phyloP scores from a whole-genome alignment of 2,113 vertebrate genomes.

The Microtus pennsylvanicus region DNA sequence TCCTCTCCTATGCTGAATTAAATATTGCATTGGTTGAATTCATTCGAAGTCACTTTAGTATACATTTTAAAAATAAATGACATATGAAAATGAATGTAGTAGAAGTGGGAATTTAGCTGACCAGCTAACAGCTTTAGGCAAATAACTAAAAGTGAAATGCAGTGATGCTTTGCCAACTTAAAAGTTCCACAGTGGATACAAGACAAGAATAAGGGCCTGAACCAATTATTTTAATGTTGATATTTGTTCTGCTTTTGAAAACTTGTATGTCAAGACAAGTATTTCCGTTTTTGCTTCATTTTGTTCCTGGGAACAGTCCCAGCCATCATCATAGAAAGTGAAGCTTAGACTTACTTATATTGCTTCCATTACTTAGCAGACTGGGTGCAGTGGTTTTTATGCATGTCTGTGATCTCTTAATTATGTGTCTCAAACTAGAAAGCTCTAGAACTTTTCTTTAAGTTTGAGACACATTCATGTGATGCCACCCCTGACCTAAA shows the following conservation, averaged over 20 bases:
- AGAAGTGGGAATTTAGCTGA: constrained; percentile 60
- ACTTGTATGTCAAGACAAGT: not conserved
- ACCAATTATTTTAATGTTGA: not conserved
- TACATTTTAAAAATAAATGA: constrained; percentile 69
- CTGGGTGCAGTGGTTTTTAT: not conserved
- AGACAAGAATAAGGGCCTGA: not conserved
- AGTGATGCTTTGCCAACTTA: not conserved
- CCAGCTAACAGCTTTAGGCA: not conserved
- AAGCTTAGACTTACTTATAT: not conserved
- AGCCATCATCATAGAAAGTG: not conserved
- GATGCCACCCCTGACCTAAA: constrained; percentile 28
- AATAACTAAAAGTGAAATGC: not conserved
- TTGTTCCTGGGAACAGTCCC: not conserved
- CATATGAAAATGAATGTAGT: constrained; percentile 64
- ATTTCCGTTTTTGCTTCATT: not conserved
- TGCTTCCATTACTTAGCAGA: not conserved
- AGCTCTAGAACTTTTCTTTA: not conserved
- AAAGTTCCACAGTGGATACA: not conserved
- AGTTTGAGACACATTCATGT: constrained; percentile 23
- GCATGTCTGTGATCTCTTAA: not conserved
- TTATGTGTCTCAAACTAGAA: constrained; percentile 24
- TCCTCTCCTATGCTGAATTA: constrained; percentile 54
- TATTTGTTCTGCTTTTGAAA: not conserved
- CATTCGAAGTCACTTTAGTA: constrained; percentile 67
- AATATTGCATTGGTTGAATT: constrained; percentile 44